Evolutionary conservation across 2,797 vertebrate species (phyloP).

Genomic region (Gephyroberyx darwinii): DNA sequence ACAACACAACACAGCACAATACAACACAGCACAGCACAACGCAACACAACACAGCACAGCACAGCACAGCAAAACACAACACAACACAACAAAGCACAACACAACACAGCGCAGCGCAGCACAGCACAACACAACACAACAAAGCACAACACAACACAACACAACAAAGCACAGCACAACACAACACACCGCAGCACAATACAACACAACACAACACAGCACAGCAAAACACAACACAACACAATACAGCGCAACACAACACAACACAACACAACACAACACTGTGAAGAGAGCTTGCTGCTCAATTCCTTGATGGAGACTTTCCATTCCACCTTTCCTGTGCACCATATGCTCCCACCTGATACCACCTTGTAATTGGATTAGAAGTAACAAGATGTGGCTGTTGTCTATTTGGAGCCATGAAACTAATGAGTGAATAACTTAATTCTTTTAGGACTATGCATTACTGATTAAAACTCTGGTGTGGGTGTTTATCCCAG

Average conservation of each 20-base stretch:
- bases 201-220: too few species aligned
- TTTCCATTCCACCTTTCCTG: not conserved
- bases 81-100: slow-evolving; percentile 32
- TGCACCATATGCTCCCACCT: slow-evolving; percentile 39
- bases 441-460: slow-evolving; percentile 65
- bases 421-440: slow-evolving; percentile 67
- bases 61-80: slow-evolving; percentile 31
- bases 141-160: too few species aligned
- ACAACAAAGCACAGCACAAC: too few species aligned
- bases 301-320: slow-evolving; percentile 4
- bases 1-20: slow-evolving; percentile 35
- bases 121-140: too few species aligned
- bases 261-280: slow-evolving; percentile 44
- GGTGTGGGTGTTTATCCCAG: slow-evolving; percentile 66
- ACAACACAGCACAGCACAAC: slow-evolving; percentile 43
- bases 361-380: slow-evolving; percentile 27
- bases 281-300: slow-evolving; percentile 36
- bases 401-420: slow-evolving; percentile 53
- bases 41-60: not conserved
- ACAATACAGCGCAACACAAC: not conserved
- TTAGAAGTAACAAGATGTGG: slow-evolving; percentile 64
- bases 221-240: too few species aligned
- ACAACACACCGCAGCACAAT: too few species aligned
- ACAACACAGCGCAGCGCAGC: slow-evolving; percentile 26
- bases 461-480: slow-evolving; percentile 76